Percentiles rank a stretch among this genome's conserved stretches.
These are phyloP conservation scores for Rallus crepitans DNA, from an alignment of 2,797 vertebrate species.

Conservation along the genomic window DNA sequence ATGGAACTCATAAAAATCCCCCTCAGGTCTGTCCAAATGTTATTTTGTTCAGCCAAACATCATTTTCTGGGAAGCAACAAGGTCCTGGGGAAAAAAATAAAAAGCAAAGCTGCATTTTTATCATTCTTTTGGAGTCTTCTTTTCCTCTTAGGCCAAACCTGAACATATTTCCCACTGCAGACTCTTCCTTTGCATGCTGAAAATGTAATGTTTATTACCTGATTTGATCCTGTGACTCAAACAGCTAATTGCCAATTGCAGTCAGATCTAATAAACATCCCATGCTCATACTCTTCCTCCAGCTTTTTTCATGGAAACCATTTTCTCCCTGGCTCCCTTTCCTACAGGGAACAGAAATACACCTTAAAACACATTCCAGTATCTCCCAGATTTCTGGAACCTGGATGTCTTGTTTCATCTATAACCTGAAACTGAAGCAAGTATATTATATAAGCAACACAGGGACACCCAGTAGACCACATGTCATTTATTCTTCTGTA, in stretches of 20 bases:
- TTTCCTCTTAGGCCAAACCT: background rate
- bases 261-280: background rate
- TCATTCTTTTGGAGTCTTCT: background rate
- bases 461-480: background rate
- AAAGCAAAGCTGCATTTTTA: background rate
- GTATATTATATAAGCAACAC: background rate
- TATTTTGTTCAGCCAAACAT: background rate
- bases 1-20: conserved; percentile 27
- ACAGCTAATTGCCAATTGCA: background rate
- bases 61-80: conserved; percentile 15
- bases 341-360: background rate
- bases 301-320: background rate
- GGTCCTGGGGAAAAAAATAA: background rate
- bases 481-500: background rate
- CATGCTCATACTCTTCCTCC: background rate
- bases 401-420: background rate
- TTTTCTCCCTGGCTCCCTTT: background rate
- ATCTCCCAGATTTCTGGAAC: background rate
- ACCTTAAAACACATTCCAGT: background rate
- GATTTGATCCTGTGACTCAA: background rate
- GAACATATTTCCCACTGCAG: background rate
- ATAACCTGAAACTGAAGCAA: background rate
- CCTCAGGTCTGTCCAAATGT: background rate
- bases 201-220: background rate
- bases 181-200: background rate